Conservation (phyloP, 2,113 vertebrate genomes). For the Syrmaticus mikado region DNA sequence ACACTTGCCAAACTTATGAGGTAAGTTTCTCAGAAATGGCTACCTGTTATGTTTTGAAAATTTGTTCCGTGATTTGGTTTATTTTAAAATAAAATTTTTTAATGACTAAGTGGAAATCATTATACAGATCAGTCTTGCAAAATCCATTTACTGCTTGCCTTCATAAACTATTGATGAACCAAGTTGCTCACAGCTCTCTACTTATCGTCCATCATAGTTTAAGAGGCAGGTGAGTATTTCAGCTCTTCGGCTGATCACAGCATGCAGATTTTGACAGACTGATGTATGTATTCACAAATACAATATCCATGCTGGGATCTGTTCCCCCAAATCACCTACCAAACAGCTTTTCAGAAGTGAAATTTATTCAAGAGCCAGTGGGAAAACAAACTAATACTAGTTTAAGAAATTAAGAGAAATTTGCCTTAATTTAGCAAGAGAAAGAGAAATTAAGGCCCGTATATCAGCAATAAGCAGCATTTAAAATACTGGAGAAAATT, state of each 20-base stretch:
- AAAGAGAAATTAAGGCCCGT: constrained; percentile 3
- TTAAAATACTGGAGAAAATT: constrained; percentile 46
- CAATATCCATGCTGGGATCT: not conserved
- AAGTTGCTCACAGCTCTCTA: not conserved
- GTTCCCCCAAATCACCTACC: not conserved
- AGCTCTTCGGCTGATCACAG: not conserved
- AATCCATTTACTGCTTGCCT: not conserved
- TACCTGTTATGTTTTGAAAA: not conserved
- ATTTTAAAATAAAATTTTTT: not conserved
- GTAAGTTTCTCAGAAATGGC: not conserved
- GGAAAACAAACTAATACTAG: not conserved
- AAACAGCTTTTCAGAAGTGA: constrained; percentile 6
- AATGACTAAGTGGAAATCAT: not conserved
- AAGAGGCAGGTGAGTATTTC: not conserved
- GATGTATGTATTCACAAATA: not conserved
- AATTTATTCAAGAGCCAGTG: not conserved
- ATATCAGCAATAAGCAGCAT: not conserved
- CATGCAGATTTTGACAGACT: not conserved
- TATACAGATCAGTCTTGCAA: not conserved
- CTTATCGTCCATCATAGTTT: not conserved
- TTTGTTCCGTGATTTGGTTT: not conserved
- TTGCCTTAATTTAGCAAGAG: not conserved
- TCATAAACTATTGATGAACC: not conserved
- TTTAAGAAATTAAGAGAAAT: not conserved
- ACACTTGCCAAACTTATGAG: not conserved